Percentiles rank a stretch among this genome's conserved stretches.
Evolutionary conservation across 1,140 invertebrate genomes (phyloP).

Genomic region (Geopemphigus sp.): DNA sequence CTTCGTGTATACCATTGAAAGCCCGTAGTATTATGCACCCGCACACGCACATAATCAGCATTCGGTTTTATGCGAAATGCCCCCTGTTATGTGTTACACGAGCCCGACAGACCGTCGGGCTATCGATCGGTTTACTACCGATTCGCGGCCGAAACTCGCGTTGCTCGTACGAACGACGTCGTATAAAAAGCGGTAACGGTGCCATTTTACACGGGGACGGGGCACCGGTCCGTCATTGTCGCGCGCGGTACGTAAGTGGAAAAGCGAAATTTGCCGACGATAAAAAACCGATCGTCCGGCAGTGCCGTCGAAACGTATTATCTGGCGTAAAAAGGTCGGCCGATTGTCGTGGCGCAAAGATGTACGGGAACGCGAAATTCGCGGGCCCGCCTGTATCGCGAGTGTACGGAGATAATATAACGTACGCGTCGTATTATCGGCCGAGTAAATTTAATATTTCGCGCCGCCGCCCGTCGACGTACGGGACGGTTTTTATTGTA

Average conservation of each 20-base stretch:
- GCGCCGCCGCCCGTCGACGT: too few relatives aligned
- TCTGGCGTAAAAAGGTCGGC: neutral
- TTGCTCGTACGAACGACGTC: neutral
- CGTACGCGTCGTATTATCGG: too few relatives aligned
- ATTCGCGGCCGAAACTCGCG: neutral
- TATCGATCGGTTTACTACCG: neutral
- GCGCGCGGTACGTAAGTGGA: neutral
- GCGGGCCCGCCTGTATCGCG: neutral
- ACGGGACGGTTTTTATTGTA: too few relatives aligned
- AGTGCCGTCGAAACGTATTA: neutral
- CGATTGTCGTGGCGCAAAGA: neutral
- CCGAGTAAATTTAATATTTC: too few relatives aligned
- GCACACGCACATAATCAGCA: too few relatives aligned
- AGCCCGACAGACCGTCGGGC: too few relatives aligned
- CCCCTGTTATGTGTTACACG: too few relatives aligned
- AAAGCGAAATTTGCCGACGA: slow-evolving; percentile 4
- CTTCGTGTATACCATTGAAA: neutral
- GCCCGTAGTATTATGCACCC: too few relatives aligned
- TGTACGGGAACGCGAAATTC: neutral
- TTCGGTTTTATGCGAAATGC: neutral
- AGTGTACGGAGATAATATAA: too few relatives aligned
- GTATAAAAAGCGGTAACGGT: slow-evolving; percentile 6
- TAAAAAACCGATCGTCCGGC: neutral
- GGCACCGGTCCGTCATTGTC: neutral
- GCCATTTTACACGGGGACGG: slow-evolving; percentile 28